Evolutionary conservation across 2,797 vertebrate species (phyloP).

Genomic region (Nyctibius grandis): DNA sequence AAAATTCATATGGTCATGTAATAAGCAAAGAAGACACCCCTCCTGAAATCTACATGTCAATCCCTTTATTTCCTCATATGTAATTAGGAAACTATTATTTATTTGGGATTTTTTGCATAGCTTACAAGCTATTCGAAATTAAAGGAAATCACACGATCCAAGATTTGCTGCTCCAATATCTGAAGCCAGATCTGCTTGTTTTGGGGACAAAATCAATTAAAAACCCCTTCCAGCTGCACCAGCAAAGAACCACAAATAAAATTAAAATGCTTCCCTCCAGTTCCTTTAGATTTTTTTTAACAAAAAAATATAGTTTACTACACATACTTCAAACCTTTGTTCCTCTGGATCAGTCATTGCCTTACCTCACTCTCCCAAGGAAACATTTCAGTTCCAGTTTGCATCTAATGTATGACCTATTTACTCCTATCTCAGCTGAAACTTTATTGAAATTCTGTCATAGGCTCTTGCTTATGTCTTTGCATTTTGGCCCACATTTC

Average conservation of each 20-base stretch:
- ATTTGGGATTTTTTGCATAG: constrained; percentile 21
- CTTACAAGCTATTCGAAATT: constrained; percentile 5
- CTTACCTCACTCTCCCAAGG: background rate
- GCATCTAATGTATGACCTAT: background rate
- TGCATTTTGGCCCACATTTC: background rate
- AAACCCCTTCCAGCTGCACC: background rate
- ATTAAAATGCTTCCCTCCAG: background rate
- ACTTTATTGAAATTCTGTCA: background rate
- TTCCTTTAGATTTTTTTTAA: background rate
- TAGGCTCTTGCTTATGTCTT: background rate
- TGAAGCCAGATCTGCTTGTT: constrained; percentile 9
- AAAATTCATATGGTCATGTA: constrained; percentile 3
- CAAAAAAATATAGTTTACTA: background rate
- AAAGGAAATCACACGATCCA: background rate
- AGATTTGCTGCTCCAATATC: background rate
- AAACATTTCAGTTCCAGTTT: background rate
- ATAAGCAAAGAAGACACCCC: background rate
- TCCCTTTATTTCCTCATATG: background rate
- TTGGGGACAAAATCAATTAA: constrained; percentile 5
- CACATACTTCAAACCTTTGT: background rate
- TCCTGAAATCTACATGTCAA: background rate
- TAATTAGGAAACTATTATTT: background rate
- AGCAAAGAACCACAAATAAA: constrained; percentile 15
- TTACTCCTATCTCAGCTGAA: background rate
- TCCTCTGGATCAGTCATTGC: background rate